Evolutionary conservation across 1,140 invertebrate species (phyloP).

Genomic region (Heliconius eleuchia): DNA sequence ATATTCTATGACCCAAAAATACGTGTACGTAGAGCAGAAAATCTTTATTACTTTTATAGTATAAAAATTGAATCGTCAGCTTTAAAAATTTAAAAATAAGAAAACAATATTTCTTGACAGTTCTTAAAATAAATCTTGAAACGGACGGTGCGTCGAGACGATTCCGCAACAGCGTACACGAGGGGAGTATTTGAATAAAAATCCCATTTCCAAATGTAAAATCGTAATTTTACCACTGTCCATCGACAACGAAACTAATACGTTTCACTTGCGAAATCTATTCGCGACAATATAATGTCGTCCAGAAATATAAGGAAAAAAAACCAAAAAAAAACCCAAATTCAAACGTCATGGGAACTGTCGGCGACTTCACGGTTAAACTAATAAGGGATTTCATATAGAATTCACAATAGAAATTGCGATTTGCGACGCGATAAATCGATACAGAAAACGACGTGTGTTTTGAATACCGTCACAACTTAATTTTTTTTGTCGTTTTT

Average conservation of each 20-base stretch:
- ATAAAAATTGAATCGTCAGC: background rate
- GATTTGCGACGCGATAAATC: conserved; percentile 68
- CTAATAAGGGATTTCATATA: conserved; percentile 68
- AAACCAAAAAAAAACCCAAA: conserved; percentile 54
- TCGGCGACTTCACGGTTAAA: conserved; percentile 63
- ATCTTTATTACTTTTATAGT: background rate
- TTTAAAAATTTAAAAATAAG: background rate
- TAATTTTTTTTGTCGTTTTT: conserved; percentile 45
- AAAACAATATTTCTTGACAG: conserved; percentile 1
- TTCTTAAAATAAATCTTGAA: conserved; percentile 22
- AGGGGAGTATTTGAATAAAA: conserved; percentile 43
- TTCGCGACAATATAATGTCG: conserved; percentile 54
- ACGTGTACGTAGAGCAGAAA: background rate
- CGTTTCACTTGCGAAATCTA: conserved; percentile 64
- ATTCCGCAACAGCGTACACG: conserved; percentile 3
- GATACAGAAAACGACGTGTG: conserved; percentile 71
- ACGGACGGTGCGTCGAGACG: conserved; percentile 9
- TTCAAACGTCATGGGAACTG: conserved; percentile 76
- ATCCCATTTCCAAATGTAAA: conserved; percentile 33
- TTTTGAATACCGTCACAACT: conserved; percentile 72
- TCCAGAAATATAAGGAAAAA: conserved; percentile 50
- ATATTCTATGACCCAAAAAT: no score
- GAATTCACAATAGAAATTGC: conserved; percentile 57
- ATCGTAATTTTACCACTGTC: conserved; percentile 29
- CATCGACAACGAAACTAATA: conserved; percentile 61